Base-by-base conservation (phyloP, 1,140 invertebrate genomes). In the Frieseomelitta varia region DNA sequence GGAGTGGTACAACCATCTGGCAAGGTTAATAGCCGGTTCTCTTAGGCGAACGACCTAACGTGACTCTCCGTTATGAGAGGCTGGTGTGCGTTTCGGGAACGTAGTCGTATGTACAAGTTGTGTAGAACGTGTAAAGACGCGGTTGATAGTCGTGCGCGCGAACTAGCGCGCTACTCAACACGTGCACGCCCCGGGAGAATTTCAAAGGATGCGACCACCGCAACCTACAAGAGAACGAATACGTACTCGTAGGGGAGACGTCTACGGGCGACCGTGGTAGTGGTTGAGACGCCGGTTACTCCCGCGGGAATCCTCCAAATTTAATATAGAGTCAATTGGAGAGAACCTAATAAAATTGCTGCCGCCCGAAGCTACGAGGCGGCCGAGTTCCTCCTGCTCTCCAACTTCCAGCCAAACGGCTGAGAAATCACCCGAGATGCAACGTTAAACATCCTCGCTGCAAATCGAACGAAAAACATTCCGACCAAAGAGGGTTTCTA, bases 321-420 rank as follows among this genome's bases (percentile, higher is more conserved):
- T 94, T 94, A 94, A 94, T 94, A 94, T 93, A 92, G 90, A 94
- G 91, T 91, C 93, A 93, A 94, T 94, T 94, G 93, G 90, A 93
- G 91, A 91, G 92, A 93, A 94, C 91, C 90, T 94, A 94, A 94
- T 94, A 94, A 94, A 94, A 94, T 93, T 92, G 93, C 90, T 90
- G 84, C 88, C 90, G 90, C 92, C 92, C 82, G 90, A 84, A 92
- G 93, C 91, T 88, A 92, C 90, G 84, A 90, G 89, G 81, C 82
- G 84, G 61, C 72, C 86, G 80, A 69, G 65, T 79, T 75, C 61
- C 76, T 34, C 11, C 4, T 2, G 8, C 53, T 21, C 51, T 27
- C n/a, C 53, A 24, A 27, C 55, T 88, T 85, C 87, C 86, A n/a
- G 61, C 81, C 88, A 77, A 93, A 93, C 90, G 90, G 86, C 92